phyloP scores from a whole-genome alignment of 2,888 invertebrate genomes.

The Ichneumon xanthorius region DNA sequence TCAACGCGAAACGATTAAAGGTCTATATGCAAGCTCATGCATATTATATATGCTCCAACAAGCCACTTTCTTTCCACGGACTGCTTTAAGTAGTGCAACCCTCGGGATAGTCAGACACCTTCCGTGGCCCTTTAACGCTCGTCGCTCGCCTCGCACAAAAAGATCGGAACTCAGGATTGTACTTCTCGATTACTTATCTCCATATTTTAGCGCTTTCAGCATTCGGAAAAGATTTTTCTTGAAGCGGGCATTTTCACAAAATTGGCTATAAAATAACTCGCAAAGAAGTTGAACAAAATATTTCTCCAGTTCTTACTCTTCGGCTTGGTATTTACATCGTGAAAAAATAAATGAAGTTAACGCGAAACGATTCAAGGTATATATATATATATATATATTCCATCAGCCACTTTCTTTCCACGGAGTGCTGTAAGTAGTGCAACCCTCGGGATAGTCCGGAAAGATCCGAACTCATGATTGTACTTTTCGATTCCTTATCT shows the following conservation, averaged over 20 bases:
- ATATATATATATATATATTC: too few relatives aligned
- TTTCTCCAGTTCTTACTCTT: not conserved
- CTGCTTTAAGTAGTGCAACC: conserved; percentile 49
- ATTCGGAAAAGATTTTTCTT: not conserved
- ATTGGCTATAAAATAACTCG: not conserved
- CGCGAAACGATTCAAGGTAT: too few relatives aligned
- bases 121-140: conserved; percentile 29
- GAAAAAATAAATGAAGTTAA: too few relatives aligned
- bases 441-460: conserved; percentile 40
- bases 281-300: not conserved
- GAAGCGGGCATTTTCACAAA: too few relatives aligned
- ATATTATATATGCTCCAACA: not conserved
- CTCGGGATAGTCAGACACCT: conserved; percentile 46
- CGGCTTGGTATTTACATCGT: not conserved
- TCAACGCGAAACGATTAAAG: too few relatives aligned
- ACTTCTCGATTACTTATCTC: not conserved
- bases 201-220: not conserved
- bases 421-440: conserved; percentile 41
- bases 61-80: not conserved
- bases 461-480: not conserved
- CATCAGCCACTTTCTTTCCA: not conserved
- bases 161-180: not conserved
- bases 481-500: not conserved
- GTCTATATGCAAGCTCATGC: too few relatives aligned
- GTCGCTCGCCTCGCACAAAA: not conserved